These are phyloP conservation scores for Harpagoxenus sublaevis DNA, from an alignment of 2,888 invertebrate species.

Conservation along the genomic window DNA sequence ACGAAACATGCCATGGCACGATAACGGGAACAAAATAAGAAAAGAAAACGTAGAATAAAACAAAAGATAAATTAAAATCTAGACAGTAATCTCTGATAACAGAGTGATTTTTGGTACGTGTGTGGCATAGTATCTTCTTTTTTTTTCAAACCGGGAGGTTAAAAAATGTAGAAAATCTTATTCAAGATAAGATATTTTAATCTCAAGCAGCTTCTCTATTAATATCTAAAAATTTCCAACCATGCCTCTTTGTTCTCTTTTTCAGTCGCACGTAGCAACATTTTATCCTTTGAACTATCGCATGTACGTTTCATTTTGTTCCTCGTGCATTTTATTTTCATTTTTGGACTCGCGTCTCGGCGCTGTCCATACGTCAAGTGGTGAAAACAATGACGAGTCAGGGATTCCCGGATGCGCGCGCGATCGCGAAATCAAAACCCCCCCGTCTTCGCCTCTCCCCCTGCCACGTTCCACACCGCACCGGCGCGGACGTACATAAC, in stretches of 20 bases:
- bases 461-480: not conserved
- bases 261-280: not conserved
- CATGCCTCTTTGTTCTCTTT: not conserved
- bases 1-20: not conserved
- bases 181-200: not conserved
- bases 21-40: not conserved
- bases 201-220: not conserved
- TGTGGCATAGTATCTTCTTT: not conserved
- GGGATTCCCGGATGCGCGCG: slow-evolving; percentile 63
- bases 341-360: not conserved
- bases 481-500: slow-evolving; percentile 21
- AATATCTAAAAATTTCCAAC: not conserved
- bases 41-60: not conserved
- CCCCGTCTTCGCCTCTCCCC: not conserved
- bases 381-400: slow-evolving; percentile 82
- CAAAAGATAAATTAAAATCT: not conserved
- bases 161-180: not conserved
- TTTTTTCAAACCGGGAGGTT: not conserved
- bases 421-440: slow-evolving; percentile 72
- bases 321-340: not conserved
- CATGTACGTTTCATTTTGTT: not conserved
- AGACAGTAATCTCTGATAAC: not conserved
- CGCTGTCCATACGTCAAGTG: not conserved
- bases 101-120: too few relatives aligned
- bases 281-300: not conserved